These are phyloP conservation scores for Aldabrachelys gigantea DNA, from an alignment of 2,113 vertebrate species.

Conservation along the genomic window DNA sequence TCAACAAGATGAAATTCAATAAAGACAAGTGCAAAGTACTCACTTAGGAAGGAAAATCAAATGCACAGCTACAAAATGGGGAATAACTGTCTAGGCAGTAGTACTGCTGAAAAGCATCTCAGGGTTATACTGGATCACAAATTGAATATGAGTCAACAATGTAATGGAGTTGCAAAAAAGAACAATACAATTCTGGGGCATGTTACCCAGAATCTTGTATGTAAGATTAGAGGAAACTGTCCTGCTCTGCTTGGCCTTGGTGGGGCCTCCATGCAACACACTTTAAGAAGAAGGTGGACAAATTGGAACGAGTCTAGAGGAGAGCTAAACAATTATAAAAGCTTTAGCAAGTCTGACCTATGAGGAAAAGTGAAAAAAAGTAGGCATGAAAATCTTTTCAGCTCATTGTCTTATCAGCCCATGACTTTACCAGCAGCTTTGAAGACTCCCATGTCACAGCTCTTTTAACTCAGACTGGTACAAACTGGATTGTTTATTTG, in stretches of 20 bases:
- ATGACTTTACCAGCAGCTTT: neutral
- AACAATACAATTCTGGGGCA: too few species aligned
- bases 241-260: too few species aligned
- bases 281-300: neutral
- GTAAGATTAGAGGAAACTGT: too few species aligned
- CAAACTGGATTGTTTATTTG: neutral
- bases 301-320: neutral
- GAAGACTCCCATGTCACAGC: neutral
- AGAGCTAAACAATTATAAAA: neutral
- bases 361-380: neutral
- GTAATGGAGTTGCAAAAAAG: neutral
- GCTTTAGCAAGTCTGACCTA: neutral
- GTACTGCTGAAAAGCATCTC: too few species aligned
- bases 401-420: neutral
- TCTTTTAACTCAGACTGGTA: neutral
- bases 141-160: too few species aligned
- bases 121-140: neutral
- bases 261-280: neutral
- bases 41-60: too few species aligned
- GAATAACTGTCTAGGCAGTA: neutral
- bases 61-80: too few species aligned
- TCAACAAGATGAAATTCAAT: too few species aligned
- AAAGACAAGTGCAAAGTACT: too few species aligned
- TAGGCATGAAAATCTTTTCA: neutral
- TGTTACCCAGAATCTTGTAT: too few species aligned